A percentile compares a stretch with the other conserved stretches of the same genome.
Evolutionary conservation across 2,888 invertebrate species (phyloP).

Genomic region (Hetaerina titia): DNA sequence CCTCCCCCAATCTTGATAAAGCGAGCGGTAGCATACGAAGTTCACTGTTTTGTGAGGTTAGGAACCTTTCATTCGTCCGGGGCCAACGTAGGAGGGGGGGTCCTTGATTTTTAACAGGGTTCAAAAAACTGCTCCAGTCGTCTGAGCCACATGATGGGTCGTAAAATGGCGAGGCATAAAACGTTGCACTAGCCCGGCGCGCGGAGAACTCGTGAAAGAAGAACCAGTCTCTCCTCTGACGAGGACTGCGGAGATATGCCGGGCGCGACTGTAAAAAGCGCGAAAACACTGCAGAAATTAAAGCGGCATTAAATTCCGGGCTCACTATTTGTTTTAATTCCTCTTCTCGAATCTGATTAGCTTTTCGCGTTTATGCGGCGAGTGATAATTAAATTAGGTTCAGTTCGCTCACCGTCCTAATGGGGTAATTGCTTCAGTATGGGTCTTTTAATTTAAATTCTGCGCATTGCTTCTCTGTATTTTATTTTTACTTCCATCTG

Average conservation of each 20-base stretch:
- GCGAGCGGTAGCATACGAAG: background rate
- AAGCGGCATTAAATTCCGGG: background rate
- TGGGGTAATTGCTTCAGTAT: background rate
- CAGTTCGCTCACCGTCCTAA: background rate
- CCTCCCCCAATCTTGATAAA: background rate
- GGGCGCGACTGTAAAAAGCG: background rate
- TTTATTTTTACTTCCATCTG: too few species aligned
- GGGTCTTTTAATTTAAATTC: background rate
- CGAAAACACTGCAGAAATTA: background rate
- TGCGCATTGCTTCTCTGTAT: background rate
- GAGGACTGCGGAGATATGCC: background rate
- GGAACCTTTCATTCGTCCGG: background rate
- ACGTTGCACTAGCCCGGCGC: background rate
- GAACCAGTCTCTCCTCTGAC: background rate
- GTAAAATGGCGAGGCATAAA: constrained; percentile 21
- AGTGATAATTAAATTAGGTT: background rate
- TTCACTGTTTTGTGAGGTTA: background rate
- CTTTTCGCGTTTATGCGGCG: background rate
- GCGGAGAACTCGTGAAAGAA: background rate
- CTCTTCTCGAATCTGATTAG: constrained; percentile 4
- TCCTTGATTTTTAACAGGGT: constrained; percentile 26
- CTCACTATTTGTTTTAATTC: background rate
- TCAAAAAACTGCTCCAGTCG: constrained; percentile 19
- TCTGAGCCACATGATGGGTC: background rate
- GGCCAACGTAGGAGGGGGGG: background rate